phyloP scores from a whole-genome alignment of 2,113 vertebrate species.

The Rhinogobius similis region DNA sequence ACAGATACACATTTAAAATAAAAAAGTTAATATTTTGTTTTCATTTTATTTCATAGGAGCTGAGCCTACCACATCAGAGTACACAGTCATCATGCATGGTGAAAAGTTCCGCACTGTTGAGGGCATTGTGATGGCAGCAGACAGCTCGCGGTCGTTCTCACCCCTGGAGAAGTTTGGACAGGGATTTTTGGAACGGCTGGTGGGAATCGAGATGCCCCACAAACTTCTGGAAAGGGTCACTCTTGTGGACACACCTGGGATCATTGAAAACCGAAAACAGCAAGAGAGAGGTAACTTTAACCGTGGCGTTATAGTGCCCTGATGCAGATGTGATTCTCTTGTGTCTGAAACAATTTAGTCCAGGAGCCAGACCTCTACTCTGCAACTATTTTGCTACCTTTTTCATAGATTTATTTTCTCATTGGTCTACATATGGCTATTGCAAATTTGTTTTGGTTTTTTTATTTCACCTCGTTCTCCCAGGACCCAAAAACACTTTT shows the following conservation, averaged over 20 bases:
- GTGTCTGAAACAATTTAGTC: no score
- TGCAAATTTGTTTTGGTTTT: no score
- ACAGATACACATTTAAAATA: background rate
- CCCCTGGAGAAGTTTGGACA: constrained; percentile 97
- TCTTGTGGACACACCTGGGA: constrained; percentile 94
- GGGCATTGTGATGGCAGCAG: constrained; percentile 97
- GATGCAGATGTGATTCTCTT: no score
- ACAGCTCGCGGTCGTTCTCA: constrained; percentile 91
- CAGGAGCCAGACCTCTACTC: no score
- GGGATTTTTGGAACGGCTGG: constrained; percentile 94
- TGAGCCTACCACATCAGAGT: constrained; percentile 97
- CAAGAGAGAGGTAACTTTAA: constrained; percentile 89
- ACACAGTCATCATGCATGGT: constrained; percentile 96
- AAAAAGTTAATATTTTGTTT: background rate
- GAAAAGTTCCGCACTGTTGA: constrained; percentile 91
- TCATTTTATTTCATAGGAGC: constrained; percentile 79
- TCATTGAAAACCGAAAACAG: constrained; percentile 99
- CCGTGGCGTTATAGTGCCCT: background rate
- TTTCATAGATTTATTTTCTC: no score
- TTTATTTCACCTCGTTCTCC: no score
- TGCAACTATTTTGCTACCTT: no score
- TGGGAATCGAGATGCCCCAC: constrained; percentile 95
- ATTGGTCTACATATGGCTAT: no score
- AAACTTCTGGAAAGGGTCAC: constrained; percentile 94
- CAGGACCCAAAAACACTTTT: no score